These are phyloP conservation scores for human DNA, from an alignment of 2,113 vertebrate species.

Conservation along the genomic window DNA sequence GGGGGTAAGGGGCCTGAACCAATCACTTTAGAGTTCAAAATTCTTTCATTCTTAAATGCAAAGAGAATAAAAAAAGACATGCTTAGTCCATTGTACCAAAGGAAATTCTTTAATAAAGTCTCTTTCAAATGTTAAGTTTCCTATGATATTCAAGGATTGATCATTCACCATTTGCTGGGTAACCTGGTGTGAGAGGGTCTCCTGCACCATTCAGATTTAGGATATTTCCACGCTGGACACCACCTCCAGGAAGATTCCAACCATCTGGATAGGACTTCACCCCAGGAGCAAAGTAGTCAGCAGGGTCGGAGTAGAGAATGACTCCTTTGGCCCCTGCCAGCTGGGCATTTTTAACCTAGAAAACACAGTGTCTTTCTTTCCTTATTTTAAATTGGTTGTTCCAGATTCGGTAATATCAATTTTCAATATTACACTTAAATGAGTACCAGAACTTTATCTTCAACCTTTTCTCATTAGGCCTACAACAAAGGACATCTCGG, in stretches of 20 bases:
- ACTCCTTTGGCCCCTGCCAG: constrained; percentile 91
- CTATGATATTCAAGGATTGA: neutral
- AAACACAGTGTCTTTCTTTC: constrained; percentile 39
- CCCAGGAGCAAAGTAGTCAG: constrained; percentile 92
- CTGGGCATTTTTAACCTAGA: constrained; percentile 95
- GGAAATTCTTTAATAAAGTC: neutral
- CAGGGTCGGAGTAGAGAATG: constrained; percentile 96
- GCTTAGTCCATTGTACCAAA: neutral
- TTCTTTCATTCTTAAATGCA: neutral
- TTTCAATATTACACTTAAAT: neutral
- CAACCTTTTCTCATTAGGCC: neutral
- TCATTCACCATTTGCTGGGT: constrained; percentile 94
- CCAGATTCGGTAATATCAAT: neutral
- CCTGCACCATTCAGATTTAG: constrained; percentile 95
- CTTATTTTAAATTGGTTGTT: neutral
- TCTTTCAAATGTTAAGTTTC: neutral
- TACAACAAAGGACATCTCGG: neutral
- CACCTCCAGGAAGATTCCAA: constrained; percentile 94
- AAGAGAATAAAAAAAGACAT: neutral
- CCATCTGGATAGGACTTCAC: constrained; percentile 91
- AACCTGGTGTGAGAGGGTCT: constrained; percentile 96
- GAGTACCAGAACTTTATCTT: neutral
- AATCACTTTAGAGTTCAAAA: neutral
- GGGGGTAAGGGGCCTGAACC: neutral
- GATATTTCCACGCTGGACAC: constrained; percentile 95